These are phyloP conservation scores for Parapristionchus giblindavisi DNA, from an alignment of 2,888 invertebrate genomes.

Conservation along the genomic window DNA sequence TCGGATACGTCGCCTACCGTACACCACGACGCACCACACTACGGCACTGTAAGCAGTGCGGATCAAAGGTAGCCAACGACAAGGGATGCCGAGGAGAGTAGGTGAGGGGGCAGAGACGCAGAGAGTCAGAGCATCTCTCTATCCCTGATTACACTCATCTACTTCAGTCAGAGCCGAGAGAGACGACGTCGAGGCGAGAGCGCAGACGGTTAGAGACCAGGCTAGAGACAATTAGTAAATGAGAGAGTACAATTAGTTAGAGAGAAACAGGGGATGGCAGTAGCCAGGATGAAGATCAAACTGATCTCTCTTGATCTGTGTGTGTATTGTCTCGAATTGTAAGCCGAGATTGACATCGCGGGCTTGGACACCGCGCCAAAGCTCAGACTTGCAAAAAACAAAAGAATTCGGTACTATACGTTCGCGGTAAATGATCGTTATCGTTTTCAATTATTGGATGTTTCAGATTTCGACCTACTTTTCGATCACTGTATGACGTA, in stretches of 20 bases:
- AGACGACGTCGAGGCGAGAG: slow-evolving; percentile 8
- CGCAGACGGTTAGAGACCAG: no score
- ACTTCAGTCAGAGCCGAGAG: slow-evolving; percentile 25
- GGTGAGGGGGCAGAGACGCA: slow-evolving; percentile 21
- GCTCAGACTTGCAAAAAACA: no score
- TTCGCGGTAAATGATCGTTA: no score
- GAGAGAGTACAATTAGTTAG: slow-evolving; percentile 2
- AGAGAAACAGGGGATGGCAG: slow-evolving; percentile 9
- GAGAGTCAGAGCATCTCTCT: slow-evolving; percentile 5
- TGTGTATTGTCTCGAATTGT: no score
- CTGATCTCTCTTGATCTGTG: no score
- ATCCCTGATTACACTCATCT: slow-evolving; percentile 31
- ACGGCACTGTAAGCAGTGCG: neutral
- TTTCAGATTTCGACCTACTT: no score
- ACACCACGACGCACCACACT: neutral
- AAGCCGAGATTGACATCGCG: no score
- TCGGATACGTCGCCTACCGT: neutral
- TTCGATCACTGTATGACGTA: no score
- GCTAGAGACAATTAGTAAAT: neutral
- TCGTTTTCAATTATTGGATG: no score
- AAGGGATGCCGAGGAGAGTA: slow-evolving; percentile 21
- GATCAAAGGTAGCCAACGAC: neutral
- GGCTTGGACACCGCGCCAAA: no score
- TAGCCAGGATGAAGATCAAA: no score
- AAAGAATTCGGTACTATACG: no score